phyloP scores from a whole-genome alignment of 2,888 invertebrate genomes.

The Leptopterna dolabrata region DNA sequence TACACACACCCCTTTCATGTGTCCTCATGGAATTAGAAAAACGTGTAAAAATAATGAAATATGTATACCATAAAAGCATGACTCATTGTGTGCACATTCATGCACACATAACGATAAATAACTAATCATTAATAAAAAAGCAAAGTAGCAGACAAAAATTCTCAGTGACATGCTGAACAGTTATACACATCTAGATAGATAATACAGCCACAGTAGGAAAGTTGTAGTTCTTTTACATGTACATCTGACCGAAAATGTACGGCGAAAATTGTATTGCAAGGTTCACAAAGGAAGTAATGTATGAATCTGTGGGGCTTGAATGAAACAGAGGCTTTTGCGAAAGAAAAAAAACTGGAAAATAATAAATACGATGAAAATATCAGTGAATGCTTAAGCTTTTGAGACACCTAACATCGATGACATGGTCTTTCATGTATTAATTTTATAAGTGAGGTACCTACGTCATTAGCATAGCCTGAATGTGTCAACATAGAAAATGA shows the following conservation, averaged over 20 bases:
- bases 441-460: not conserved
- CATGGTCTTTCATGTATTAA: not conserved
- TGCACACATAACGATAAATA: conserved; percentile 57
- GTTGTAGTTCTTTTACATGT: not conserved
- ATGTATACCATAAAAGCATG: conserved; percentile 9
- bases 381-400: not conserved
- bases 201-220: conserved; percentile 43
- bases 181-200: conserved; percentile 24
- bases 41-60: not conserved
- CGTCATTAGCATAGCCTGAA: conserved; percentile 22
- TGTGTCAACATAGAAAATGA: conserved; percentile 24
- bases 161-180: conserved; percentile 55
- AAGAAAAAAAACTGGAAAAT: not conserved
- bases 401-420: not conserved
- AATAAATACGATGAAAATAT: not conserved
- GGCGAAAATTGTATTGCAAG: not conserved
- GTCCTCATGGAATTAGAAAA: not conserved
- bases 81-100: conserved; percentile 57
- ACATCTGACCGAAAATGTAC: not conserved
- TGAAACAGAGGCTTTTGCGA: not conserved
- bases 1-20: not conserved
- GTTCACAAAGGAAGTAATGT: not conserved
- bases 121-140: conserved; percentile 51
- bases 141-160: conserved; percentile 56
- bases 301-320: not conserved